Conservation (phyloP, 2,888 invertebrate species). For the Apamea monoglypha region DNA sequence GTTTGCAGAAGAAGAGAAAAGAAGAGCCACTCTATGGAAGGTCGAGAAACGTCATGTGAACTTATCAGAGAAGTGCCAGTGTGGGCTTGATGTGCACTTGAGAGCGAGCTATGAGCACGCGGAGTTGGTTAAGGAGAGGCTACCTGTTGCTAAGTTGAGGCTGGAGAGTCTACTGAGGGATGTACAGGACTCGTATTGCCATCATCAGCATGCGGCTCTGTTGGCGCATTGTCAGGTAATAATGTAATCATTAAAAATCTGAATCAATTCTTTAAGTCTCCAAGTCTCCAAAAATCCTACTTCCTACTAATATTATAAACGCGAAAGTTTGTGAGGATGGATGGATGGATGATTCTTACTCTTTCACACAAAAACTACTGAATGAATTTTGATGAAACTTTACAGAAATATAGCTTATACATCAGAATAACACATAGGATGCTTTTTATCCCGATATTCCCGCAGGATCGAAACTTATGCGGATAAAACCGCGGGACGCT, state of each 20-base stretch:
- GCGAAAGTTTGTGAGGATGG: too few species aligned
- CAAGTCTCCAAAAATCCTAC: too few species aligned
- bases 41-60: slow-evolving; percentile 75
- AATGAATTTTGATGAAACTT: too few species aligned
- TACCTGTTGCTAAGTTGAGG: slow-evolving; percentile 80
- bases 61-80: slow-evolving; percentile 75
- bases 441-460: too few species aligned
- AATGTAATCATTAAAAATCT: neutral
- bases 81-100: slow-evolving; percentile 76
- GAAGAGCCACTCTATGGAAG: slow-evolving; percentile 78
- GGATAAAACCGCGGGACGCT: too few species aligned
- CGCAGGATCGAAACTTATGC: too few species aligned
- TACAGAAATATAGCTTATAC: too few species aligned
- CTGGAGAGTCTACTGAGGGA: slow-evolving; percentile 80
- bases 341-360: too few species aligned
- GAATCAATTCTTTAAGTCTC: too few species aligned
- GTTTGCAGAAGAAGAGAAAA: slow-evolving; percentile 79
- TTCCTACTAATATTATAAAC: too few species aligned
- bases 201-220: slow-evolving; percentile 83
- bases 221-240: slow-evolving; percentile 80
- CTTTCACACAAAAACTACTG: too few species aligned
- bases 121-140: slow-evolving; percentile 75
- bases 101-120: slow-evolving; percentile 80
- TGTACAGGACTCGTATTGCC: slow-evolving; percentile 84
- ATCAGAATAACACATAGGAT: too few species aligned